Percentiles rank a stretch among this genome's conserved stretches.
These are phyloP conservation scores for Drosophila rellima DNA, from an alignment of 2,888 invertebrate species.

Conservation along the genomic window DNA sequence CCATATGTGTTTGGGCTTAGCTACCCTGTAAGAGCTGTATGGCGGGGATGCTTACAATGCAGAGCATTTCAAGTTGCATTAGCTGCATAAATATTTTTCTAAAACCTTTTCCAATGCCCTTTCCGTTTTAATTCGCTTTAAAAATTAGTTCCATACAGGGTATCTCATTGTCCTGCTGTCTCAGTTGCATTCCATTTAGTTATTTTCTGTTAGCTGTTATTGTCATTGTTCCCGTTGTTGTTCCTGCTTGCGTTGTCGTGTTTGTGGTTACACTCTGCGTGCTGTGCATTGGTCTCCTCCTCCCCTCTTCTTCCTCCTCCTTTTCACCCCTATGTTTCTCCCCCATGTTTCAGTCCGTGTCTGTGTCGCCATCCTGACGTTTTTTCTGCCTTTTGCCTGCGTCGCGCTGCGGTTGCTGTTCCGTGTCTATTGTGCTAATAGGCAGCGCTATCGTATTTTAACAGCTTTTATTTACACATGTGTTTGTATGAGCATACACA, in stretches of 20 bases:
- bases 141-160: too few species aligned
- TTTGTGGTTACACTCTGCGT: constrained; percentile 81
- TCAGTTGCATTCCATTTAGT: background rate
- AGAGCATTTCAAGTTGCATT: background rate
- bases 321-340: too few species aligned
- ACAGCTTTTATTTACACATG: constrained; percentile 80
- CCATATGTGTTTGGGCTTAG: constrained; percentile 37
- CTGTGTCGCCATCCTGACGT: constrained; percentile 27
- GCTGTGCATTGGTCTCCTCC: constrained; percentile 47
- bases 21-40: background rate
- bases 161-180: constrained; percentile 15
- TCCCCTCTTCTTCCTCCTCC: background rate
- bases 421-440: constrained; percentile 79
- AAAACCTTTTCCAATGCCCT: too few species aligned
- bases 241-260: constrained; percentile 68
- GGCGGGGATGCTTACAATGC: background rate
- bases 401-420: constrained; percentile 57
- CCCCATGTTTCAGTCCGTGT: constrained; percentile 2
- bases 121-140: background rate
- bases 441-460: constrained; percentile 81
- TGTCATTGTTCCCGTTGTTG: constrained; percentile 71
- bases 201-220: constrained; percentile 47
- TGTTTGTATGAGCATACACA: constrained; percentile 17
- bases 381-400: constrained; percentile 61
- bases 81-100: background rate